Evolutionary conservation across 2,113 vertebrate genomes (phyloP), one percentile per base, ranked within the genome.

Genomic region (Eudyptes chrysolophus): DNA sequence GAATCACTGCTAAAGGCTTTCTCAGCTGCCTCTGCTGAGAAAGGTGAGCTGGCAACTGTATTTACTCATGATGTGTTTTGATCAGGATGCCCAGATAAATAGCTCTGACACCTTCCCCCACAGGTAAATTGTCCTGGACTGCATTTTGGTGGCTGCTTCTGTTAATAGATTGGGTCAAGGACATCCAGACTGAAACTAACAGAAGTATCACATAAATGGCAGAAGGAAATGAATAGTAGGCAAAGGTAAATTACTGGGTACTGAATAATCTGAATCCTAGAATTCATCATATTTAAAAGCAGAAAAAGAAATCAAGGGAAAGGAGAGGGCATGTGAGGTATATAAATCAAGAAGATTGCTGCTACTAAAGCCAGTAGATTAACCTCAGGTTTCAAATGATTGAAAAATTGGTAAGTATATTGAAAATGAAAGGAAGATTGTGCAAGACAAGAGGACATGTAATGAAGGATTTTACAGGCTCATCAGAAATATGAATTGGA

Each of bases 351-450:
- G 34, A 86, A 72, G 15, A 80, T 87, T 90, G 71, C 19, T 87
- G 20, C 64, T 92, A 89, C 64, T 69, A 51, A 51, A 93, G 57
- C 48, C 26, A 87, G 68, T 34, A 96, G 80, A 91, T 93, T 75
- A 93, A 89, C 74, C 52, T 77, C 46, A 38, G 78, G 62, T 87
- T 76, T 90, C 75, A 98, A 94, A 96, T 70, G 36, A 91, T 64
- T 95, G 84, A 75, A 94, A 97, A 92, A 95, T 62, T 72, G 49
- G 11, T 74, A 84, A 66, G 68, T 46, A 64, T 92, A 82, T 44
- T 95, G 87, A 90, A 82, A 79, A 92, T 69, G 52, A 95, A 95
- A 81, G 26, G 91, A 90, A 94, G 49, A 94, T 94, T 92, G 38
- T 58, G 26, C 55, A 91, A 92, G 77, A 89, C 61, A 97, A 94